phyloP scores from a whole-genome alignment of 1,140 invertebrate genomes.

The Rhagoletis zephyria region DNA sequence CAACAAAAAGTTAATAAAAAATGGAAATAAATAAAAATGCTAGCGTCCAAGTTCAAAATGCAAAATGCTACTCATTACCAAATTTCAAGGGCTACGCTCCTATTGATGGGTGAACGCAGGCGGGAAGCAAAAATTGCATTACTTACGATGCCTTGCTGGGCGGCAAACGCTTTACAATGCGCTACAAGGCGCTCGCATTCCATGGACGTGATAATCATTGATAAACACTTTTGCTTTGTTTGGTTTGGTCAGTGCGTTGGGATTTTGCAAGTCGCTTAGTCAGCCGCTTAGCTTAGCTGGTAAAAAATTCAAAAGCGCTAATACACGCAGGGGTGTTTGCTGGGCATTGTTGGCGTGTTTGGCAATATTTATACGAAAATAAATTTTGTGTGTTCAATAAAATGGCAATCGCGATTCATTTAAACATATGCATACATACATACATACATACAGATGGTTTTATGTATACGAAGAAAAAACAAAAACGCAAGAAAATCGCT shows the following conservation, averaged over 20 bases:
- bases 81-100: neutral
- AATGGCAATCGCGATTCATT: no score
- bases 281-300: neutral
- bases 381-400: no score
- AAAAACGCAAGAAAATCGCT: no score
- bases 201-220: slow-evolving; percentile 28
- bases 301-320: neutral
- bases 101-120: neutral
- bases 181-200: neutral
- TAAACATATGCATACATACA: neutral
- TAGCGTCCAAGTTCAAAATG: slow-evolving; percentile 2
- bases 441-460: neutral
- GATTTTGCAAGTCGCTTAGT: neutral
- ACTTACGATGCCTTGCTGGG: no score
- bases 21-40: neutral
- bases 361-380: neutral
- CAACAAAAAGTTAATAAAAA: neutral
- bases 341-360: neutral
- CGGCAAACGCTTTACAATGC: neutral
- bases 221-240: neutral
- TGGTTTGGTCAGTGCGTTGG: neutral
- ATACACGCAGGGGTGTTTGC: neutral
- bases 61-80: neutral
- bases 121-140: slow-evolving; percentile 8
- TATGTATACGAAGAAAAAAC: no score